Base-by-base conservation (phyloP, 2,888 invertebrate genomes). In the Tiliacea aurago region DNA sequence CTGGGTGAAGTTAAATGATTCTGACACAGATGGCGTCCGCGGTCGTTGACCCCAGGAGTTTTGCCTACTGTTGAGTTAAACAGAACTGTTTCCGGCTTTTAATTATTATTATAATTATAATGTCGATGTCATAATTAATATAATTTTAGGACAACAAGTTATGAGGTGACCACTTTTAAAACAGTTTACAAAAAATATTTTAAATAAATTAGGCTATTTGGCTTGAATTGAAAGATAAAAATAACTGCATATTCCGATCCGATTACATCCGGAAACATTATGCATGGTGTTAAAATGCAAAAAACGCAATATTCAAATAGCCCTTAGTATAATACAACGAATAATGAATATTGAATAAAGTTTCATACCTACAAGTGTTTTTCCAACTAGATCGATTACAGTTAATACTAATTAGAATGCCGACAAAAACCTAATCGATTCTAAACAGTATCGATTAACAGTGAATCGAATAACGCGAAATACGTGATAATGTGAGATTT, bases 21-120 rank as follows among this genome's bases (percentile, higher is more conserved):
- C 88, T 84, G 70, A 75, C 81, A 87, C 87, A 91, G 92, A 91
- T 92, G 92, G 91, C 90, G 90, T 85, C 86, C 70, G 78, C 83
- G 92, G 89, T 91, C 88, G 76, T 91, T 91, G 92, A 91, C 92
- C 93, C 81, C 80, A 37, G 53, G 68, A 82, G 59, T 84, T 70
- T 78, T 49, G 69, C 15, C 78, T 68, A 71, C 78, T 81, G 80
- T 78, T 80, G 81, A 80, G 73, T 81, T 82, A 62, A 78, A 76
- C 65, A 75, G 66, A 59, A 71, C 61, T 45, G 51, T 78, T 78
- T 84, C 76, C 79, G 73, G 66, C 2, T 7, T 62, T 45, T 66
- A 59, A 81, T 71, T 67, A 67, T 10, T 66, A 28, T 28, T 28
- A 67, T 62, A 71, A 58, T 78, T 58, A 45, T 56, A 61, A 61